A percentile compares a stretch with the other conserved stretches of the same genome.
These are phyloP conservation scores for Vicugna pacos DNA, from an alignment of 2,113 vertebrate species.

Conservation along the genomic window DNA sequence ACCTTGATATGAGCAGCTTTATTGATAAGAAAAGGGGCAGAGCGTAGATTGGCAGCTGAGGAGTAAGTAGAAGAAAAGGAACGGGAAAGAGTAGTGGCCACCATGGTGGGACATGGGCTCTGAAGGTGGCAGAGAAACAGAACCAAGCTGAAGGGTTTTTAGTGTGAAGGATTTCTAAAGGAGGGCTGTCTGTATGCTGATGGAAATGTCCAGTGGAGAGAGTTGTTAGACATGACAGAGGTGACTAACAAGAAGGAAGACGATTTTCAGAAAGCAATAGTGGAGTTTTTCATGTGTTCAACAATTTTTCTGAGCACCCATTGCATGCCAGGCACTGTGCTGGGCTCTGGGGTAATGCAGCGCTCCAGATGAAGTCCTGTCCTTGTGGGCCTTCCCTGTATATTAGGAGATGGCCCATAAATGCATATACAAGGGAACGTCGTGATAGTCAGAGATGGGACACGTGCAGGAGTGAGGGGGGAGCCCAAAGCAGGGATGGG, in stretches of 20 bases:
- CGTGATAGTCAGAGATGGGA: accelerated
- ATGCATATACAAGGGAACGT: accelerated
- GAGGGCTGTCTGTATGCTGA: not conserved
- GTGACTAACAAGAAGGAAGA: not conserved
- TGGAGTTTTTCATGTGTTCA: not conserved
- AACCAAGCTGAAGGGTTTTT: not conserved
- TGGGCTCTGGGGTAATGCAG: not conserved
- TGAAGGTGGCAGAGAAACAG: not conserved
- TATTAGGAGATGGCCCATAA: not conserved
- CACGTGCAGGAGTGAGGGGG: too few relatives aligned
- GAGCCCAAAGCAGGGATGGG: not conserved
- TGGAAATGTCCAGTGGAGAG: not conserved
- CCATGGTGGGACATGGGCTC: not conserved
- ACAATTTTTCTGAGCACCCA: not conserved
- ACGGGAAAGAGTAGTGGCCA: not conserved
- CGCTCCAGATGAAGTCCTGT: not conserved
- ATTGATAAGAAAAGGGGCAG: not conserved
- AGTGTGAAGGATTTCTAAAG: not conserved
- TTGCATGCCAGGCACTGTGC: not conserved
- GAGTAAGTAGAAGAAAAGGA: not conserved
- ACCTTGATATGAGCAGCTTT: not conserved
- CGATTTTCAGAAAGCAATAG: not conserved
- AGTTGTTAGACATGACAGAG: not conserved
- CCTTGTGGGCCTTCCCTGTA: too few relatives aligned
- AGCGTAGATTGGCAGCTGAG: not conserved